phyloP scores from a whole-genome alignment of 2,113 vertebrate species.

The Cyphomyrus discorhynchus region DNA sequence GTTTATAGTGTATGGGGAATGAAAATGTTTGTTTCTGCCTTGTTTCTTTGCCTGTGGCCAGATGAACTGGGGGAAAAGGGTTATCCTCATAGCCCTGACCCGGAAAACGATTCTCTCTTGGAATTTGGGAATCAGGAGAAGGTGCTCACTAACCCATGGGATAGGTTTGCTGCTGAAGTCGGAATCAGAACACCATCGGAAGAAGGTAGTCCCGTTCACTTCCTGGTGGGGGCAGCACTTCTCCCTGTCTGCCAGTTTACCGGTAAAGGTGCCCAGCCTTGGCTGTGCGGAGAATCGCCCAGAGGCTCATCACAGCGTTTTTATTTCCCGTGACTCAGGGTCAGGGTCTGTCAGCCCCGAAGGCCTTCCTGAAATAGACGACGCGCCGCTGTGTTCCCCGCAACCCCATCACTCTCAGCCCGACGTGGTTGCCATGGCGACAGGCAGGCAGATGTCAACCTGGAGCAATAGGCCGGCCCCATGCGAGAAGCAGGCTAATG shows the following conservation, averaged over 20 bases:
- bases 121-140: neutral
- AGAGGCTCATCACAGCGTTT: neutral
- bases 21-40: neutral
- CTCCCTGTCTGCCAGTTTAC: neutral
- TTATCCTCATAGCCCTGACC: neutral
- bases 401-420: neutral
- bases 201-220: neutral
- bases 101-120: neutral
- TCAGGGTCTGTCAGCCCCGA: constrained; percentile 2
- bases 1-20: neutral
- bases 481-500: neutral
- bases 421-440: neutral
- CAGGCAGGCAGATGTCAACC: neutral
- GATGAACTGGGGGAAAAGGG: neutral
- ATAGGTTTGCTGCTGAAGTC: neutral
- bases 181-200: neutral
- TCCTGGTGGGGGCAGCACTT: neutral
- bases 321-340: neutral
- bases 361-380: neutral
- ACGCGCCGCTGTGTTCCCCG: neutral
- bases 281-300: neutral
- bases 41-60: neutral
- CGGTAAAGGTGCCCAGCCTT: neutral
- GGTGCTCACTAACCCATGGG: neutral
- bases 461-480: neutral